phyloP scores from a whole-genome alignment of 1,140 invertebrate species.

The Potamilus streckersoni region DNA sequence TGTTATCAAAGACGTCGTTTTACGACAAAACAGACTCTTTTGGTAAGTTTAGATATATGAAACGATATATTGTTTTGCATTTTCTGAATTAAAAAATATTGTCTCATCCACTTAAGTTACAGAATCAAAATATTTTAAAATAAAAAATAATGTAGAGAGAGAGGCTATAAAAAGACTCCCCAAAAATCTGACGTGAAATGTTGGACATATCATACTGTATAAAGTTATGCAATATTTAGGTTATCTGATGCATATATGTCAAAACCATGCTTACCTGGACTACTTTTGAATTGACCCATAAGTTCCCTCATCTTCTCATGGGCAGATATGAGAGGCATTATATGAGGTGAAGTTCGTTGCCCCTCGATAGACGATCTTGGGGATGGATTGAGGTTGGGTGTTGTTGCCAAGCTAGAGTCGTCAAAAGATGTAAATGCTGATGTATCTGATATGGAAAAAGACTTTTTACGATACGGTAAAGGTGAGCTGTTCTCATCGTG shows the following conservation, averaged over 20 bases:
- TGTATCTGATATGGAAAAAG: constrained; percentile 21
- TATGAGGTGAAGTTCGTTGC: not conserved
- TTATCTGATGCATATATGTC: not conserved
- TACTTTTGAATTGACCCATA: constrained; percentile 6
- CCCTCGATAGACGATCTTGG: constrained; percentile 17
- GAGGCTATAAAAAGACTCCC: too few species aligned
- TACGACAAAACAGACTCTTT: too few species aligned
- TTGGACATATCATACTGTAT: too few species aligned
- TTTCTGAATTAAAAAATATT: too few species aligned
- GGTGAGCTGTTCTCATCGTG: constrained; percentile 62
- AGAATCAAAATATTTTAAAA: too few species aligned
- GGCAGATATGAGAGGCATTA: not conserved
- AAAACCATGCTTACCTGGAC: not conserved
- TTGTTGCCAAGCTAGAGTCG: constrained; percentile 14
- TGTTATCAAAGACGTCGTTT: too few species aligned
- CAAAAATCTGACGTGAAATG: too few species aligned
- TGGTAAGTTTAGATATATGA: too few species aligned
- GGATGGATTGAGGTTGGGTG: constrained; percentile 9
- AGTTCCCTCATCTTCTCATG: constrained; percentile 24
- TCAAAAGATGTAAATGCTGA: constrained; percentile 20
- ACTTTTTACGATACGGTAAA: constrained; percentile 39
- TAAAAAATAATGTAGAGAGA: too few species aligned
- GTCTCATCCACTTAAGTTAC: too few species aligned
- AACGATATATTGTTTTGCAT: too few species aligned
- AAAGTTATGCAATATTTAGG: too few species aligned